A percentile compares a stretch with the other conserved stretches of the same genome.
phyloP scores from a whole-genome alignment of 2,888 invertebrate species.

The Carabus problematicus region DNA sequence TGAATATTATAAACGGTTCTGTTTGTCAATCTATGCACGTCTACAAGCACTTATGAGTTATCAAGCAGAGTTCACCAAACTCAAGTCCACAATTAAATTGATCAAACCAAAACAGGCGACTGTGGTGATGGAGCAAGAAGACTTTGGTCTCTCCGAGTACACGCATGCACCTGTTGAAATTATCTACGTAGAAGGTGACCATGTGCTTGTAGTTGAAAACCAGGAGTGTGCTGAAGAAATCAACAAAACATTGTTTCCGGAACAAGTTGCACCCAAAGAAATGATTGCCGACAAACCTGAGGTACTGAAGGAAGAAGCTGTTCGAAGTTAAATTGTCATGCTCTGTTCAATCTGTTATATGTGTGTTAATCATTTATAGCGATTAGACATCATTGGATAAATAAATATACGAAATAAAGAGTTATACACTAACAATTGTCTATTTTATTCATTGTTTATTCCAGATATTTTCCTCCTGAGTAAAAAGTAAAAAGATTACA shows the following conservation, averaged over 20 bases:
- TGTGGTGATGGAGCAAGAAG: conserved; percentile 64
- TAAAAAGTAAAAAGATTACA: too few relatives aligned
- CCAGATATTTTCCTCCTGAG: too few relatives aligned
- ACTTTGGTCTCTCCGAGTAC: conserved; percentile 70
- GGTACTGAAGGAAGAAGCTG: not conserved
- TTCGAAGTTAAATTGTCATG: conserved; percentile 4
- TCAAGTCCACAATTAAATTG: conserved; percentile 67
- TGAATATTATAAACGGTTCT: conserved; percentile 58
- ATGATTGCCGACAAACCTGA: not conserved
- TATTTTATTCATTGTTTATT: not conserved
- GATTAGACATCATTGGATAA: too few relatives aligned
- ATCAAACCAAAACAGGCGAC: conserved; percentile 68
- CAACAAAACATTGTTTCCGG: conserved; percentile 56
- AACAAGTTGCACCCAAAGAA: not conserved
- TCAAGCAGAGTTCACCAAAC: conserved; percentile 53
- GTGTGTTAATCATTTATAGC: too few relatives aligned
- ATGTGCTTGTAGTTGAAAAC: too few relatives aligned
- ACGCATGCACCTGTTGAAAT: conserved; percentile 67
- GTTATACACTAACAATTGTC: not conserved
- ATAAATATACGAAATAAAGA: too few relatives aligned
- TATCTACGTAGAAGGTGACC: too few relatives aligned
- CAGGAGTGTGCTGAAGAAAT: conserved; percentile 68
- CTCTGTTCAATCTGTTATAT: too few relatives aligned
- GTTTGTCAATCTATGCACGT: conserved; percentile 62
- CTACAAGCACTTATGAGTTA: conserved; percentile 63